phyloP scores from a whole-genome alignment of 2,113 vertebrate genomes.

The Sapajus apella region DNA sequence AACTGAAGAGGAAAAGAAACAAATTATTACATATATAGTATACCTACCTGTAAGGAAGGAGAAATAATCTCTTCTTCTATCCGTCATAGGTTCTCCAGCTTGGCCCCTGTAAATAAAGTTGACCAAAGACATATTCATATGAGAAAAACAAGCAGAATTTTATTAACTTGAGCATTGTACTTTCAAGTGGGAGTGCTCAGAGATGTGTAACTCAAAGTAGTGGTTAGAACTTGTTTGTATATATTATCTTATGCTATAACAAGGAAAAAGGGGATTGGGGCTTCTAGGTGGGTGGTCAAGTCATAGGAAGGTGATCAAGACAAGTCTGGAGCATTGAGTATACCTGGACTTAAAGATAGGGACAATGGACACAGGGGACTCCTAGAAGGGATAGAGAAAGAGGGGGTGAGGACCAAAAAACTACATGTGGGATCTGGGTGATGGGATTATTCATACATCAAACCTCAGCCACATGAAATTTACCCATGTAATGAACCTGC shows the following conservation, averaged over 20 bases:
- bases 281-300: neutral
- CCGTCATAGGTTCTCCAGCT: neutral
- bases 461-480: too few species aligned
- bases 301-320: neutral
- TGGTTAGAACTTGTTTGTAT: neutral
- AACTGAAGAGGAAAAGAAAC: neutral
- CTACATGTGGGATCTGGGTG: too few species aligned
- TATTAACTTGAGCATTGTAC: neutral
- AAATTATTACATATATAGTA: neutral
- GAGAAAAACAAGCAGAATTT: neutral
- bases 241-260: neutral
- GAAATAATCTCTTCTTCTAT: neutral
- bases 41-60: neutral
- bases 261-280: neutral
- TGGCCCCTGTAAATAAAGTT: neutral
- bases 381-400: too few species aligned
- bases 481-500: too few species aligned
- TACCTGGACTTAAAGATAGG: too few species aligned
- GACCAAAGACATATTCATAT: neutral
- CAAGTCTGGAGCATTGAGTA: too few species aligned
- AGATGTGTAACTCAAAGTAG: neutral
- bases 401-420: too few species aligned
- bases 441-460: too few species aligned
- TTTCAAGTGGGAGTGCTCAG: neutral
- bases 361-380: too few species aligned